phyloP scores from a whole-genome alignment of 2,113 vertebrate genomes.

The Tenebrosternarchus preto region DNA sequence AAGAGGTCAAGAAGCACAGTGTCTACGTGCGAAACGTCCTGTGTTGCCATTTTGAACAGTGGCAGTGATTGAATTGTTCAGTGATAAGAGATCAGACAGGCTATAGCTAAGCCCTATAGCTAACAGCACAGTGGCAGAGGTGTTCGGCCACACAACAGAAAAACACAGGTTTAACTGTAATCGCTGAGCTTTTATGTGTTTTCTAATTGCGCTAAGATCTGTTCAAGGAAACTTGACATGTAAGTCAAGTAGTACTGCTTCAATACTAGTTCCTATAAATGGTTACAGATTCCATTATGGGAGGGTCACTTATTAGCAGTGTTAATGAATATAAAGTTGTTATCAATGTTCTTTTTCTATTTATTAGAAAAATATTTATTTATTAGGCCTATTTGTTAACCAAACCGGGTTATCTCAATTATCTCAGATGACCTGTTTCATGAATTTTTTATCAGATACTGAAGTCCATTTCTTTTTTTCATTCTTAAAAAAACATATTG shows the following conservation, averaged over 20 bases:
- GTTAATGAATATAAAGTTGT: no score
- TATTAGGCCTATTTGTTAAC: no score
- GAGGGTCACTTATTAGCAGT: neutral
- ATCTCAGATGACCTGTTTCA: no score
- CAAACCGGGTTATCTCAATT: no score
- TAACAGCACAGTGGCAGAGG: neutral
- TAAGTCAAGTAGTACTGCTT: neutral
- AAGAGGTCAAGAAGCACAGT: neutral
- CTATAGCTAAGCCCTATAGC: neutral
- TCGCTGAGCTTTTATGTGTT: neutral
- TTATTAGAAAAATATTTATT: no score
- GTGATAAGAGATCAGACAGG: neutral
- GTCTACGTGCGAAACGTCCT: neutral
- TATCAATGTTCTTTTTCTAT: neutral
- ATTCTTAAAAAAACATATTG: no score
- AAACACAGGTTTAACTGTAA: neutral
- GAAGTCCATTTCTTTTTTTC: no score
- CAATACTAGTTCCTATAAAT: neutral
- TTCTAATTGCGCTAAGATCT: neutral
- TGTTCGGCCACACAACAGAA: neutral
- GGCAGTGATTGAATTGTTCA: conserved; percentile 16
- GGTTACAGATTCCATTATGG: neutral
- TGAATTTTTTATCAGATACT: no score
- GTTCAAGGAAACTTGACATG: no score
- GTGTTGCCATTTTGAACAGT: conserved; percentile 31